Conservation (phyloP, 2,113 vertebrate genomes). For the Ammodytes dubius region DNA sequence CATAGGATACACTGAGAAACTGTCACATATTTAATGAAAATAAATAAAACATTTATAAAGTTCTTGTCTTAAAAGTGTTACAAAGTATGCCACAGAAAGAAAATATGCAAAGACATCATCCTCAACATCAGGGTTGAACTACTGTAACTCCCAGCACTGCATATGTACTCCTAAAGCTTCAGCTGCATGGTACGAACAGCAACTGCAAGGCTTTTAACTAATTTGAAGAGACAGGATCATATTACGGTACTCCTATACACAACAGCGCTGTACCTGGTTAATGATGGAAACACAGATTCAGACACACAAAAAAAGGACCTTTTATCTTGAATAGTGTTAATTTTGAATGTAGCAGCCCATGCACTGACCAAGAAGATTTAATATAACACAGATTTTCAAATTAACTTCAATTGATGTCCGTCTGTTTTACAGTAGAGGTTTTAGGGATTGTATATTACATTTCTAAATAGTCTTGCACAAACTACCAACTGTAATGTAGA, state of each 20-base stretch:
- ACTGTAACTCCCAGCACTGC: conserved; percentile 12
- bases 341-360: background rate
- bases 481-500: conserved; percentile 3
- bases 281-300: conserved; percentile 17
- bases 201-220: conserved; percentile 74
- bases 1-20: background rate
- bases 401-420: background rate
- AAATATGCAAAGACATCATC: background rate
- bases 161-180: conserved; percentile 51
- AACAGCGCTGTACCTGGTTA: conserved; percentile 56
- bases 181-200: conserved; percentile 46
- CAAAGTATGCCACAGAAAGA: conserved; percentile 1
- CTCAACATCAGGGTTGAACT: background rate
- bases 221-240: conserved; percentile 71
- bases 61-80: background rate
- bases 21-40: background rate
- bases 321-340: background rate
- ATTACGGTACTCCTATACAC: conserved; percentile 53
- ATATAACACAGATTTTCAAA: background rate
- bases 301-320: background rate
- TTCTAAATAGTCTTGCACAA: conserved; percentile 18
- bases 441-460: conserved; percentile 4
- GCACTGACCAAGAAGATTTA: background rate
- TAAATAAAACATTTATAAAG: background rate
- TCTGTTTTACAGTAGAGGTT: background rate